Conservation (phyloP, 2,797 vertebrate species). For the Ceryle rudis region DNA sequence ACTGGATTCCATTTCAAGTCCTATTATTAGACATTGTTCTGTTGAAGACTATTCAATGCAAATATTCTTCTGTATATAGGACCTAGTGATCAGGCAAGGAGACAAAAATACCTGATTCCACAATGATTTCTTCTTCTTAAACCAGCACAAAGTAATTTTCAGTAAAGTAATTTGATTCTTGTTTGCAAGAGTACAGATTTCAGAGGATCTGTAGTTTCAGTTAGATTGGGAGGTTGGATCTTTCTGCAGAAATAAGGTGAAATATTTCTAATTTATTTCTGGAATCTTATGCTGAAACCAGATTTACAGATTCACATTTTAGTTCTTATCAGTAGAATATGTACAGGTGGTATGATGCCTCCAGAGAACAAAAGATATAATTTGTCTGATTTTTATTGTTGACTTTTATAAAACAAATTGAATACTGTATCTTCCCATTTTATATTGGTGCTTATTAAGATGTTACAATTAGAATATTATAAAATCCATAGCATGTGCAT, state of each 20-base stretch:
- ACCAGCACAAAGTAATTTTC: background rate
- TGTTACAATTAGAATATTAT: background rate
- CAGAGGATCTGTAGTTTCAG: background rate
- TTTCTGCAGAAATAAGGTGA: background rate
- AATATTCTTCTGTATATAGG: background rate
- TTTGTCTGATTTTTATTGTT: background rate
- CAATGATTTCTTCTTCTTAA: background rate
- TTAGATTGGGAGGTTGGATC: background rate
- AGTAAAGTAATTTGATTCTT: background rate
- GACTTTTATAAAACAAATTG: background rate
- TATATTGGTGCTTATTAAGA: background rate
- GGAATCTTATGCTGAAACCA: background rate
- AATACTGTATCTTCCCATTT: background rate
- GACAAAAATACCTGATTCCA: background rate
- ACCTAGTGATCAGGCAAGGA: background rate
- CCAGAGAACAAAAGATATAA: background rate
- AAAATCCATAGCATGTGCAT: background rate
- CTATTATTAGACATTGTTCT: background rate
- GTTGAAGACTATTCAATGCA: background rate
- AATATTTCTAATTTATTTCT: background rate
- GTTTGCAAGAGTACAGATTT: background rate
- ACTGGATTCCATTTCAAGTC: background rate
- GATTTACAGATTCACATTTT: background rate
- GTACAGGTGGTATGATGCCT: background rate
- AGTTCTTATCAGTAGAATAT: background rate